Evolutionary conservation across 2,888 invertebrate species (phyloP).

Genomic region (Hoplodrina ambigua): DNA sequence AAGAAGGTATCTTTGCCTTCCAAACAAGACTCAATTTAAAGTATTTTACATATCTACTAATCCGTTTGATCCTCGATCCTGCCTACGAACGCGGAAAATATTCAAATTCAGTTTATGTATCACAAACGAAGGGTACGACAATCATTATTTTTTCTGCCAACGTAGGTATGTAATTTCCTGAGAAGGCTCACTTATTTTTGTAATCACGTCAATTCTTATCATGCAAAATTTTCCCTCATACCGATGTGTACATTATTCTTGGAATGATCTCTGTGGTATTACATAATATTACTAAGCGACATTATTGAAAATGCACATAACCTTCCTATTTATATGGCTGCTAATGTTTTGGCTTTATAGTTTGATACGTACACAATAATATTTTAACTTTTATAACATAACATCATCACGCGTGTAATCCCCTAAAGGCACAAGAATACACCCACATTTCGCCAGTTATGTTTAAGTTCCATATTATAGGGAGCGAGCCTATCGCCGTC

Average conservation of each 20-base stretch:
- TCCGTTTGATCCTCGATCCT: constrained; percentile 42
- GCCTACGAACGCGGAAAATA: constrained; percentile 40
- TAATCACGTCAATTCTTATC: constrained; percentile 17
- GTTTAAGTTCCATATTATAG: no score
- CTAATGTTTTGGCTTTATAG: not conserved
- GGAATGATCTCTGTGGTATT: not conserved
- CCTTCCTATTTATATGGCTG: no score
- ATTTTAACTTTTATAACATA: no score
- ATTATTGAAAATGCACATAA: no score
- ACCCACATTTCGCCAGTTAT: no score
- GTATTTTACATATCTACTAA: constrained; percentile 35
- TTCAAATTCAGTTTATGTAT: constrained; percentile 37
- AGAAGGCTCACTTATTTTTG: constrained; percentile 40
- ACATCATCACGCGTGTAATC: no score
- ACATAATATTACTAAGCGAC: not conserved
- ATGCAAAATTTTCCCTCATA: not conserved
- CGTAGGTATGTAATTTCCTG: constrained; percentile 26
- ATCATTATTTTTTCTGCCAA: constrained; percentile 49
- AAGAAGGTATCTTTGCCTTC: constrained; percentile 34
- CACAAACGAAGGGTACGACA: constrained; percentile 41
- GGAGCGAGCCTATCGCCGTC: no score
- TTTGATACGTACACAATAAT: no score
- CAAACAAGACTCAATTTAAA: constrained; percentile 42
- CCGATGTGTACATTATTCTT: not conserved
- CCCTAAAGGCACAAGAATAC: no score